A percentile compares a stretch with the other conserved stretches of the same genome.
These are phyloP conservation scores for Platyscapa corneri DNA, from an alignment of 1,140 invertebrate species.

Conservation along the genomic window DNA sequence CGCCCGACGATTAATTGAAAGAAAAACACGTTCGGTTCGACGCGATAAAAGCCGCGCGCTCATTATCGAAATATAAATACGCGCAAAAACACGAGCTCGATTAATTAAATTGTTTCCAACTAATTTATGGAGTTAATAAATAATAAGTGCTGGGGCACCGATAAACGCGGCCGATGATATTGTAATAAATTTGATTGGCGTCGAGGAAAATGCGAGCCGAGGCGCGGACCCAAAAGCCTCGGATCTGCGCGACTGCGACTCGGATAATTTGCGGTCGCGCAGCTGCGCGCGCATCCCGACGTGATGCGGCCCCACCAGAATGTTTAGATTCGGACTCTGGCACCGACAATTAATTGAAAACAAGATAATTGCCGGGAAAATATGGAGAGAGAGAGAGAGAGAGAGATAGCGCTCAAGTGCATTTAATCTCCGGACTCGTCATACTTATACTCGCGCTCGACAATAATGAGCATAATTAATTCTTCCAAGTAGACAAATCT, in stretches of 20 bases:
- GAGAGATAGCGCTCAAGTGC: conserved; percentile 49
- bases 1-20: not conserved
- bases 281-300: too few species aligned
- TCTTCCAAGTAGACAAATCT: conserved; percentile 62
- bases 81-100: not conserved
- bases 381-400: conserved; percentile 56
- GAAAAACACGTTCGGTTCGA: not conserved
- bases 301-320: too few species aligned
- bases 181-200: conserved; percentile 26
- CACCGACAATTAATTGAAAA: conserved; percentile 72
- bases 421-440: conserved; percentile 52
- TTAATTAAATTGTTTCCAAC: conserved; percentile 4
- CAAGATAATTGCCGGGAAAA: conserved; percentile 67
- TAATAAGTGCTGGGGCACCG: not conserved
- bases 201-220: not conserved
- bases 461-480: conserved; percentile 72
- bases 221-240: too few species aligned
- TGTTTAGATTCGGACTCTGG: conserved; percentile 65
- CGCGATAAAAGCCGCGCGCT: not conserved
- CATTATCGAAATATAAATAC: not conserved
- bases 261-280: too few species aligned
- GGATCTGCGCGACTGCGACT: too few species aligned
- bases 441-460: too few species aligned
- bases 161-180: not conserved
- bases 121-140: not conserved